A percentile compares a stretch with the other conserved stretches of the same genome.
Conservation (phyloP, 2,888 invertebrate species). For the Sphinx pinastri region DNA sequence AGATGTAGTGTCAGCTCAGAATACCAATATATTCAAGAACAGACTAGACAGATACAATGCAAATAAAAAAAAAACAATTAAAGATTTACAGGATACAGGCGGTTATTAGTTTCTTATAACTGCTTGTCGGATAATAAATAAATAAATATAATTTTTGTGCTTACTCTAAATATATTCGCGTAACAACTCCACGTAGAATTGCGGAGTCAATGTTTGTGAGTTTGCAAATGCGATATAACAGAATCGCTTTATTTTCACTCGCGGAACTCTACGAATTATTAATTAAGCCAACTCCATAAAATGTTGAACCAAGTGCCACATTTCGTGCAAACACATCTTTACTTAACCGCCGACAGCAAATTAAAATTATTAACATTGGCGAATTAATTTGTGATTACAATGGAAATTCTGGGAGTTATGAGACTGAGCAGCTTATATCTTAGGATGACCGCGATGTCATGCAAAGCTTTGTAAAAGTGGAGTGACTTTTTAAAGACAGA, state of each 20-base stretch:
- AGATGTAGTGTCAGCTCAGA: no score
- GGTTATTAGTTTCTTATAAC: no score
- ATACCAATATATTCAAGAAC: no score
- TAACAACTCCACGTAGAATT: conserved; percentile 33
- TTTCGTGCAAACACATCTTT: conserved; percentile 12
- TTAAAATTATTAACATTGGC: neutral
- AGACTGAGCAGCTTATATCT: no score
- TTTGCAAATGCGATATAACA: conserved; percentile 63
- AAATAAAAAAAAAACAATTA: no score
- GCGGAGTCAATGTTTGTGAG: conserved; percentile 56
- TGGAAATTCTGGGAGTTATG: no score
- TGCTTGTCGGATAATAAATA: no score
- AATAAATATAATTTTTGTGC: neutral
- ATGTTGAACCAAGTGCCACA: conserved; percentile 35
- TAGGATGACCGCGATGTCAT: no score
- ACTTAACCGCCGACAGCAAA: conserved; percentile 7
- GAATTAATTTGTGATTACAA: neutral
- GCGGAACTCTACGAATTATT: conserved; percentile 54
- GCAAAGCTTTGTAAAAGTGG: no score
- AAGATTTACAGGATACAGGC: no score
- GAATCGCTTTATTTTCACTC: conserved; percentile 59
- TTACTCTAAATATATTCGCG: neutral
- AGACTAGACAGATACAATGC: no score
- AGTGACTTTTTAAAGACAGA: no score
- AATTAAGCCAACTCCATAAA: conserved; percentile 58